phyloP scores from a whole-genome alignment of 2,797 vertebrate genomes.

The Sebastes umbrosus region DNA sequence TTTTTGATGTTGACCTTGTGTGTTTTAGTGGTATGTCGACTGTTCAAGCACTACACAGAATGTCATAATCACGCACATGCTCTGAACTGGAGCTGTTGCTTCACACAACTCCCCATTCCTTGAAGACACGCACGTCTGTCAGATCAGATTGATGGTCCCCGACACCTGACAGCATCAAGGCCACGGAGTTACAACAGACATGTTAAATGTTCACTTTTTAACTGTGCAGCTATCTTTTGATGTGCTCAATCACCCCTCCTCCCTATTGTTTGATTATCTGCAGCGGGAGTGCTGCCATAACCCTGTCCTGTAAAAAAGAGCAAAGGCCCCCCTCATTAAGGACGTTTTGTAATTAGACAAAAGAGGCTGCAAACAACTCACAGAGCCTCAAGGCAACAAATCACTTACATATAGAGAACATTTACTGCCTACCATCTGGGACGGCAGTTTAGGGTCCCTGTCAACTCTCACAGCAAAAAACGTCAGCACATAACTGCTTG shows the following conservation, averaged over 20 bases:
- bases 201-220: constrained; percentile 65
- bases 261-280: constrained; percentile 67
- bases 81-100: constrained; percentile 24
- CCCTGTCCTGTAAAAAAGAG: constrained; percentile 40
- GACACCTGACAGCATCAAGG: constrained; percentile 38
- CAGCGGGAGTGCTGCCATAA: constrained; percentile 52
- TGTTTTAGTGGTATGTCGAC: constrained; percentile 48
- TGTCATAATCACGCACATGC: constrained; percentile 48
- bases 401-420: constrained; percentile 72
- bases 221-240: constrained; percentile 57
- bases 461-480: constrained; percentile 67
- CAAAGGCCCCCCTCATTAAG: constrained; percentile 58
- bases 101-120: not conserved
- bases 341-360: constrained; percentile 76
- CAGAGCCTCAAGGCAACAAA: constrained; percentile 78
- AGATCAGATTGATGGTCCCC: constrained; percentile 31
- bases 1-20: constrained; percentile 79
- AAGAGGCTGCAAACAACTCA: constrained; percentile 74
- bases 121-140: constrained; percentile 29
- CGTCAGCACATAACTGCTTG: constrained; percentile 67
- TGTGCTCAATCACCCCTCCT: constrained; percentile 58
- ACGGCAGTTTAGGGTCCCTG: constrained; percentile 67
- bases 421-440: constrained; percentile 75
- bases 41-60: constrained; percentile 27
- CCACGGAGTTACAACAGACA: constrained; percentile 34